Base-by-base conservation (phyloP, 2,888 invertebrate genomes). In the Phrixothrix hirtus region DNA sequence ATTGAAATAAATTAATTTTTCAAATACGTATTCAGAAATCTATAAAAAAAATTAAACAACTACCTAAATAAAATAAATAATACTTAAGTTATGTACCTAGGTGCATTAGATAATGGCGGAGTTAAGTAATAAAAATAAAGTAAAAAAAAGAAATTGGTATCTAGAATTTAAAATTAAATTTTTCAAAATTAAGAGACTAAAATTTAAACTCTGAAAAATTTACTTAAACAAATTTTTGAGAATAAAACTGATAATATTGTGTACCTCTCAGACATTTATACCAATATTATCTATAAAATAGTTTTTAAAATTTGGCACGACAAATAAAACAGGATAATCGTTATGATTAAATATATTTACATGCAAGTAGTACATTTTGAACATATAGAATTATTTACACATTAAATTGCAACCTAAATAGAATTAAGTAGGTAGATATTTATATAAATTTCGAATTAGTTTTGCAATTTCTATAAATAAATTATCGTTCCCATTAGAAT, bases 321-420 rank as follows among this genome's bases (percentile, higher is more conserved):
- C n/a, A 30, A 38, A 35, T 41, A 48, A 41, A 48, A 48, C 39
- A 32, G 13, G 11, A 35, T 5, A 21, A 12, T 11, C 34, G 11
- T 29, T 39, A 16, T 11, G 25, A 35, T 48, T 46, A 38, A 27
- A 41, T 48, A 48, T 48, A 48, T 48, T 48, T 48, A 48, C 48
- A 48, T 41, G 34, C 41, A 48, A 48, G 3, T 21, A 7, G 7
- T 21, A 21, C 21, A 21, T 21, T 5, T 21, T 21, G 7, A 7
- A 21, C 21, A 21, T 21, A 46, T 52, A 46, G 36, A 46, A 42
- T 30, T 52, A 45, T 52, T 30, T 52, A 52, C 52, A 52, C 37
- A 14, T 25, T 46, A 45, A 29, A 29, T 35, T 30, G 5, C 31
- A 34, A 15, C 27, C 27, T 41, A 29, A 46, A 44, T 11, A 11